Evolutionary conservation across 1,140 invertebrate genomes (phyloP), one percentile per base, ranked within the genome.

Genomic region (Drosophila simulans): DNA sequence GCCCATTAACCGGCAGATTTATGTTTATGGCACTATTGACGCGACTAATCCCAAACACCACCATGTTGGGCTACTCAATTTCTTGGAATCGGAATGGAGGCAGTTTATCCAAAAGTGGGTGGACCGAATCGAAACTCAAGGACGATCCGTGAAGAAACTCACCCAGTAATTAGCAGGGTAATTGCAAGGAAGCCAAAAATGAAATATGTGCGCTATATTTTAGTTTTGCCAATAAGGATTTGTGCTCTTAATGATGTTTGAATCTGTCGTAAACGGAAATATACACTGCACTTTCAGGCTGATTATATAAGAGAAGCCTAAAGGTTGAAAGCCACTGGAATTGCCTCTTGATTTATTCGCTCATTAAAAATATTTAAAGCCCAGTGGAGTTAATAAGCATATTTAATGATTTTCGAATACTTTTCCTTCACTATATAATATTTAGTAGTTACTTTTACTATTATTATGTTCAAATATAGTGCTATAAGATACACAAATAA

Each of bases 11-110:
- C 37, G 22, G 15, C 25, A 62, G 69, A 85, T 85, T 85, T 85
- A 85, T 88, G 78, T 60, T 82, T 68, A 88, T 82, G 43, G 54
- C 60, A 54, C 63, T 80, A 84, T 80, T 76, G 80, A 79, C 70
- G 59, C 80, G 60, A 72, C 69, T 60, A 72, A 72, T 56, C 42
- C 22, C 25, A 60, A 76, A 57, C 39, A 42, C 66, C 39, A 42
- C 54, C 39, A 71, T 54, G 42, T 25, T 37, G 56, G 35, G 48
- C 63, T n/a, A 49, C 43, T 66, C 58, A 40, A 57, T 75, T 42
- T 20, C 37, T 12, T 51, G 49, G 54, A 68, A 83, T 82, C 59
- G 73, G 79, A 76, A 57, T 76, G 60, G 43, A 49, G 31, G 40
- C 13, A 35, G 53, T 37, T 56, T 54, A 73, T 35, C 11, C 45